Percentiles rank a stretch among this genome's conserved stretches.
Conservation (phyloP, 2,888 invertebrate species). For the Pyrgus malvae region DNA sequence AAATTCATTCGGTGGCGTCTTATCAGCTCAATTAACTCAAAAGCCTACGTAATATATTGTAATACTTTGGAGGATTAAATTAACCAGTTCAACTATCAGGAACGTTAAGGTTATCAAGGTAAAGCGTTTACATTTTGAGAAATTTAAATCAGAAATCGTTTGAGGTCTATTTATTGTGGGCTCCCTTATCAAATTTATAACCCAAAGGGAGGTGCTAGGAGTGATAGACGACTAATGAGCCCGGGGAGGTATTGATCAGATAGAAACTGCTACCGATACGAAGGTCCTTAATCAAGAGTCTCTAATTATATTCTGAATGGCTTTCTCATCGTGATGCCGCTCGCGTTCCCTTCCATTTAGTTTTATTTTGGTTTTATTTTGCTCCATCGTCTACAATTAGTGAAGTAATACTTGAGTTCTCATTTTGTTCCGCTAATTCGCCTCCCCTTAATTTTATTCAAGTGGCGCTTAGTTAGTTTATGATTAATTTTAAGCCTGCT, state of each 20-base stretch:
- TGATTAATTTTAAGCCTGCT: no score
- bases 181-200: constrained; percentile 43
- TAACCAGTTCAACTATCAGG: constrained; percentile 46
- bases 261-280: constrained; percentile 41
- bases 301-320: constrained; percentile 28
- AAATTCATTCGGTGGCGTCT: constrained; percentile 34
- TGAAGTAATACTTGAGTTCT: not conserved
- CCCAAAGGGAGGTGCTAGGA: constrained; percentile 47
- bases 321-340: constrained; percentile 25
- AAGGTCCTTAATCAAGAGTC: constrained; percentile 28
- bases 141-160: constrained; percentile 55
- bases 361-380: constrained; percentile 12
- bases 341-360: constrained; percentile 5
- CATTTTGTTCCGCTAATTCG: not conserved
- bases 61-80: constrained; percentile 45
- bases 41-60: constrained; percentile 57
- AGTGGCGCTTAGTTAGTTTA: no score
- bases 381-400: constrained; percentile 1
- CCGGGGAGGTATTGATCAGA: constrained; percentile 39
- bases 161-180: constrained; percentile 55
- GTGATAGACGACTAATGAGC: constrained; percentile 47
- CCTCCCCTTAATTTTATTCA: no score
- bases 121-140: constrained; percentile 51
- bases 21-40: constrained; percentile 66
- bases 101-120: constrained; percentile 53